phyloP scores from a whole-genome alignment of 2,113 vertebrate species.

The Fulmarus glacialis region DNA sequence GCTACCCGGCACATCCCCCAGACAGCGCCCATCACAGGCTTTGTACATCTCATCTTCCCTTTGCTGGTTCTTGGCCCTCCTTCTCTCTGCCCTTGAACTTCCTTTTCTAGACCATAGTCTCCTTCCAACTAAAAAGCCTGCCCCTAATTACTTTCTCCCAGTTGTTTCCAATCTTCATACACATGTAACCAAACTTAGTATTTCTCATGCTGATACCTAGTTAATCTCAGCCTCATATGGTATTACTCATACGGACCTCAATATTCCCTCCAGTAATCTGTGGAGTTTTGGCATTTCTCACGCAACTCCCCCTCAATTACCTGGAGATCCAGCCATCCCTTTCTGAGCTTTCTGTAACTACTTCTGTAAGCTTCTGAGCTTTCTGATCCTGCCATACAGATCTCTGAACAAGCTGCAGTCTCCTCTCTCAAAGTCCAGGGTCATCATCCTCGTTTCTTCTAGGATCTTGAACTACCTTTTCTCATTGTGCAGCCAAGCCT shows the following conservation, averaged over 20 bases:
- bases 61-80: not conserved
- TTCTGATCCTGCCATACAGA: not conserved
- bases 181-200: not conserved
- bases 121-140: not conserved
- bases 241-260: not conserved
- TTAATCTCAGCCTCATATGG: not conserved
- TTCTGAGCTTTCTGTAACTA: not conserved
- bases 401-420: not conserved
- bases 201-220: not conserved
- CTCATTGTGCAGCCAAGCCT: not conserved
- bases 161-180: not conserved
- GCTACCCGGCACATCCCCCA: accelerated
- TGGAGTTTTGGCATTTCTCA: not conserved
- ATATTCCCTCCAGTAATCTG: not conserved
- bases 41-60: not conserved
- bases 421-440: not conserved
- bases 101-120: not conserved
- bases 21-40: not conserved
- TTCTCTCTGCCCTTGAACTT: not conserved
- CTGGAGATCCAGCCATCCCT: not conserved
- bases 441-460: not conserved
- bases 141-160: not conserved
- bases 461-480: not conserved
- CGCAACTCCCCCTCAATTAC: accelerated
- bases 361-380: not conserved